Base-by-base conservation (phyloP, 2,113 vertebrate genomes). In the Oplegnathus fasciatus region DNA sequence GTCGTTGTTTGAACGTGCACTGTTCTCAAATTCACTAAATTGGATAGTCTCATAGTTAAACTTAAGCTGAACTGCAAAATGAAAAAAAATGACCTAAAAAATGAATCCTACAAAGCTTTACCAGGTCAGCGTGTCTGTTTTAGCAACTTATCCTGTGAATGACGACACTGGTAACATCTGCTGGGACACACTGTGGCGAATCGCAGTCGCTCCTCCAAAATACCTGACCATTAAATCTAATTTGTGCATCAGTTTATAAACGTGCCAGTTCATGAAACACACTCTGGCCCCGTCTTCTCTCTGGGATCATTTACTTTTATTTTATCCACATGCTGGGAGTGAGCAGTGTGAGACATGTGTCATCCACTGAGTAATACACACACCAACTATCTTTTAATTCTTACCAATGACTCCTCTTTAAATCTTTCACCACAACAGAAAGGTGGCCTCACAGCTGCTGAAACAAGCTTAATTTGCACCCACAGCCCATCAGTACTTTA, bases 1-100 rank as follows among this genome's bases (percentile, higher is more conserved):
- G 40, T 5, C 5, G 30, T n/a, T 8, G 58, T 55, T 67, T 48
- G 26, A 18, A 58, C 30, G 26, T 46, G 17, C 44, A 46, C 4
- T 46, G 14, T 17, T 46, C 15, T 46, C 4, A 17, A 18, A 52
- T 65, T 20, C 24, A 22, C 10, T 11, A 17, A 64, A 57, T 7
- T 44, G 30, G 58, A 58, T 18, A 20, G 26, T 17, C 14, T 32
- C 14, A n/a, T 34, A 32, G 61, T 68, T 48, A 28, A 61, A 68
- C 42, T 75, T 50, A 50, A 11, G 22, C 18, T 40, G 40, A 73
- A 80, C n/a, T 71, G 24, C 67, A 30, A 54, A 54, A 77, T 55
- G 46, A 54, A 57, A 22, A 24, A 20, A 17, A 48, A 13, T 15
- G 17, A 13, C 44, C 14, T 9, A 15, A 2, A 30, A 67, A 55